Evolutionary conservation across 2,113 vertebrate species (phyloP), one percentile per base, ranked within the genome.

Genomic region (Pongo pygmaeus): DNA sequence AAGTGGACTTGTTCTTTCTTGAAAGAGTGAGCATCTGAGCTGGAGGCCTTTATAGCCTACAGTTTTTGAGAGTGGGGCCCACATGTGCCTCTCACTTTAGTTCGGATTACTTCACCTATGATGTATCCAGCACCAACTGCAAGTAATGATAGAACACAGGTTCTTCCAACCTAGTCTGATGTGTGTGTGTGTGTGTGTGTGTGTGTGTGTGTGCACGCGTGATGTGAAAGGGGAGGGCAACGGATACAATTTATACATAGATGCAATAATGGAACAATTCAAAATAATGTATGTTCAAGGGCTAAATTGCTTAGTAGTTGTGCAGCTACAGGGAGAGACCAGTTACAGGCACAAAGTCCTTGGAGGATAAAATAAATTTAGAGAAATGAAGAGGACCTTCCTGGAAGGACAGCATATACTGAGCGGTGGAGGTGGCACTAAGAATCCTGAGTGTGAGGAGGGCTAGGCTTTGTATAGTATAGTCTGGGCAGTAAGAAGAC

Each of bases 281-380:
- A 32, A 92, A 89, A 40, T 59, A 59, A 35, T 32, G 6, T 74
- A 22, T 20, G 12, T 30, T 57, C 69, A 75, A 90, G 46, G n/a
- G 10, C 32, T 61, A 35, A 55, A 40, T 69, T 50, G 38, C 38
- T 86, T 6, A 48, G 12, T 1, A 38, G 5, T 95, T 7, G 32
- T 64, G 43, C 32, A 84, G 80, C 87, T 72, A 48, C 4, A 84
- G 30, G 61, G 70, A 48, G 14, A 94, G 9, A 46, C 75, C 81
- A 55, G 10, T 48, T 55, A 64, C 46, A n/a, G 52, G 8, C 2
- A 25, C 40, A 25, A 89, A 64, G 18, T 23, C 35, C 57, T 85
- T 67, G 40, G 86, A 90, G 70, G 87, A 27, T 78, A n/a, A 70
- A 91, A 67, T 61, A 92, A 61, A 89, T 20, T 35, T n/a, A 59